Evolutionary conservation across 2,888 invertebrate species (phyloP), one percentile per base, ranked within the genome.

Genomic region (Nemurella pictetii): DNA sequence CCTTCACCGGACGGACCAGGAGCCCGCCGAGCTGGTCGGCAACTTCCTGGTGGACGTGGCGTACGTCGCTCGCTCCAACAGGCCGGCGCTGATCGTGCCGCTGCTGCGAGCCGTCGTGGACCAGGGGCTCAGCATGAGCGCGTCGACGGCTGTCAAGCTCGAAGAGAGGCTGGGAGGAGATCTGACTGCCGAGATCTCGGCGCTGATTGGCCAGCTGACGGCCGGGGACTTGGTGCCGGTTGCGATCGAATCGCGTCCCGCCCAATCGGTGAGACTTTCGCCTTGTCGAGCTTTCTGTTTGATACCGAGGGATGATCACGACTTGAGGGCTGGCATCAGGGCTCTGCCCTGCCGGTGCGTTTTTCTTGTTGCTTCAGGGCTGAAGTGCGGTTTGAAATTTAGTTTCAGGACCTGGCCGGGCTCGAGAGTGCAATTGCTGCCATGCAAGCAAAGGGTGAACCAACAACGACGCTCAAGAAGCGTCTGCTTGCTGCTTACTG

Each of bases 41-140:
- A 27, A n/a, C 78, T 78, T 28, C n/a, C 5, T 78, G n/a, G 29
- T 78, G 7, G 78, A 78, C n/a, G 78, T 78, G 0, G 78, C 78
- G 2, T 28, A 30, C n/a, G 28, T 27, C 9, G 78, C 78, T 4
- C 78, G 78, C 30, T 30, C 29, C 9, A n/a, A 78, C n/a, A 28
- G 30, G n/a, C 28, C 26, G 12, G 30, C 30, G 12, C 5, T 78
- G 12, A n/a, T 78, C 1, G 20, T n/a, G 0, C 0, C 78, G 5
- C 78, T 78, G 28, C 28, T 78, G 12, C 5, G 30, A 30, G 78
- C 28, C 5, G 28, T 95, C 72, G 91, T 93, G n/a, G 90, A 92
- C 1, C 92, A 94, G 88, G 96, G 96, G 0, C 88, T 96, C 26
- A 92, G 93, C 80, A 93, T 96, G 32, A 93, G 92, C 30, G 93